Evolutionary conservation across 2,888 invertebrate species (phyloP).

Genomic region (Dioctria linearis): DNA sequence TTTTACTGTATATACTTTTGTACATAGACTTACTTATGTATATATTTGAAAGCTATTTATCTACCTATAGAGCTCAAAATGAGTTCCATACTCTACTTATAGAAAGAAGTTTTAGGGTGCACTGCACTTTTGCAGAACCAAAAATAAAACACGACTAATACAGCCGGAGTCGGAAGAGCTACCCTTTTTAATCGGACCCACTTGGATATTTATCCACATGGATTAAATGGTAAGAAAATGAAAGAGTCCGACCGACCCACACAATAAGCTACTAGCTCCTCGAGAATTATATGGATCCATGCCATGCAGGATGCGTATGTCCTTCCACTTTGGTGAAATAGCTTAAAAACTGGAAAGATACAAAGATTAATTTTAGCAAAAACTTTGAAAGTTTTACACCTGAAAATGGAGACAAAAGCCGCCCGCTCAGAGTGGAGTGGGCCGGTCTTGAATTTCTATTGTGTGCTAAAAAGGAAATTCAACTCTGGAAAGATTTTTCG

Average conservation of each 20-base stretch:
- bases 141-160: constrained; percentile 2
- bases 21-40: not conserved
- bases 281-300: too few species aligned
- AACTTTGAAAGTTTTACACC: too few species aligned
- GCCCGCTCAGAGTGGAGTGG: not conserved
- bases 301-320: too few species aligned
- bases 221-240: not conserved
- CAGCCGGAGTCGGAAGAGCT: constrained; percentile 36
- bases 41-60: too few species aligned
- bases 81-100: constrained; percentile 27
- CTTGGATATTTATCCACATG: constrained; percentile 4
- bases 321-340: too few species aligned
- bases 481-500: constrained; percentile 46
- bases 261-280: not conserved
- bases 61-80: constrained; percentile 22
- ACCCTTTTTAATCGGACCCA: constrained; percentile 45
- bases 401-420: constrained; percentile 23
- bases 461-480: constrained; percentile 39
- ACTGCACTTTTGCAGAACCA: constrained; percentile 46
- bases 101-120: not conserved
- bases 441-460: constrained; percentile 40
- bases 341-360: not conserved
- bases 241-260: not conserved
- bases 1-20: constrained; percentile 20
- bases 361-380: not conserved